Evolutionary conservation across 2,888 invertebrate species (phyloP).

Genomic region (Sicus ferrugineus): DNA sequence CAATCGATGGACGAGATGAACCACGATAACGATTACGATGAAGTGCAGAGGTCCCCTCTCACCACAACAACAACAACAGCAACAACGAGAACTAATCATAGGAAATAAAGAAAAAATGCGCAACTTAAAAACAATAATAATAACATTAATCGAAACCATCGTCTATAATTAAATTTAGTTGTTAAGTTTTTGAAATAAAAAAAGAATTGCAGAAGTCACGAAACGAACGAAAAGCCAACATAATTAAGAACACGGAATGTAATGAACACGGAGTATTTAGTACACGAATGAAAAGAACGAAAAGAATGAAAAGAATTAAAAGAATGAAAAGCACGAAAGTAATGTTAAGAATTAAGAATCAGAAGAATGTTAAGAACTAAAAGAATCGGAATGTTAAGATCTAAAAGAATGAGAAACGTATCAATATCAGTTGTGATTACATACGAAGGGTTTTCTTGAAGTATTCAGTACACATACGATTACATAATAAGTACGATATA

Average conservation of each 20-base stretch:
- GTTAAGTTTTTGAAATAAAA: no score
- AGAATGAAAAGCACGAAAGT: conserved; percentile 13
- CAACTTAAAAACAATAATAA: background rate
- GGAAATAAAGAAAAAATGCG: conserved; percentile 5
- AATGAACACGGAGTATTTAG: conserved; percentile 48
- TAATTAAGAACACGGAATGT: background rate
- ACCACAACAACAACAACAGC: conserved; percentile 48
- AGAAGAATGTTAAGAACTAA: conserved; percentile 29
- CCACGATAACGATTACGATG: conserved; percentile 37
- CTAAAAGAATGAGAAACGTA: conserved; percentile 40
- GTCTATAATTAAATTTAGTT: no score
- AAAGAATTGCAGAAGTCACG: no score
- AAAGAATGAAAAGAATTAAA: conserved; percentile 16
- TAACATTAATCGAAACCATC: background rate
- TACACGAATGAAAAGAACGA: conserved; percentile 20
- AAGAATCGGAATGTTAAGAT: conserved; percentile 25
- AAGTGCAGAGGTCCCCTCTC: conserved; percentile 40
- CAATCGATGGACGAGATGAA: conserved; percentile 46
- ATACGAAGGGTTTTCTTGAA: no score
- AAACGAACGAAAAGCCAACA: no score
- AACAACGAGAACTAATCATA: conserved; percentile 49
- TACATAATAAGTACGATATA: no score
- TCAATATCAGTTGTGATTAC: conserved; percentile 41
- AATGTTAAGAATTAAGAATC: background rate
- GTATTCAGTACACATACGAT: no score